A percentile compares a stretch with the other conserved stretches of the same genome.
These are phyloP conservation scores for Poecilobothrus nobilitatus DNA, from an alignment of 2,888 invertebrate genomes.

Conservation along the genomic window DNA sequence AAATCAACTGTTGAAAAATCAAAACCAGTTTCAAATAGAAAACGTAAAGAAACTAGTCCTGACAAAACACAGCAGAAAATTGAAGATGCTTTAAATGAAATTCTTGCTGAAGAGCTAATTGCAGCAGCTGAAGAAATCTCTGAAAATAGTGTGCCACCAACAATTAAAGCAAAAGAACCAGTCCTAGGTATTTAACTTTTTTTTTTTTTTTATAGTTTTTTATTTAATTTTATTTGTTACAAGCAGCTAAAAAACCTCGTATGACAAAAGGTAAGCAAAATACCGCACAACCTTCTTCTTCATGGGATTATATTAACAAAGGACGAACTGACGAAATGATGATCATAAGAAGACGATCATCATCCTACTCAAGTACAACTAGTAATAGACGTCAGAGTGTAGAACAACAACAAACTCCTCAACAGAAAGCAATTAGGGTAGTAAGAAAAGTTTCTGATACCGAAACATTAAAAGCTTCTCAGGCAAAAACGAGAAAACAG, in stretches of 20 bases:
- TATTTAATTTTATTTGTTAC: conserved; percentile 10
- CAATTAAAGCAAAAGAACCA: background rate
- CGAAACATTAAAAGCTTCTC: conserved; percentile 21
- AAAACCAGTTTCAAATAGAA: conserved; percentile 31
- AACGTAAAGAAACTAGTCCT: conserved; percentile 8
- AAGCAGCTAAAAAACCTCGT: conserved; percentile 11
- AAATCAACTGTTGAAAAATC: conserved; percentile 32
- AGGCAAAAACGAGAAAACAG: conserved; percentile 20
- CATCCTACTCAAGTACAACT: conserved; percentile 67
- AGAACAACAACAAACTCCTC: conserved; percentile 32
- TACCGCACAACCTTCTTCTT: conserved; percentile 29
- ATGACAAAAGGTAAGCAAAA: conserved; percentile 22
- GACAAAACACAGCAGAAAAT: conserved; percentile 15
- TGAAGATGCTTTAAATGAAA: conserved; percentile 14
- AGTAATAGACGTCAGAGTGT: conserved; percentile 55
- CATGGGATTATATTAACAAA: conserved; percentile 55
- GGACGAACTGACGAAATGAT: conserved; percentile 64
- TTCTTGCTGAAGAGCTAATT: background rate
- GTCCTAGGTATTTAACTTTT: background rate
- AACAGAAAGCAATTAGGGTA: conserved; percentile 24
- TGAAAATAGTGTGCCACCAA: background rate
- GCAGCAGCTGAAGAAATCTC: background rate
- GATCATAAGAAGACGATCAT: conserved; percentile 75
- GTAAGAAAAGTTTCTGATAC: conserved; percentile 15
- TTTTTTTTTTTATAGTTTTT: background rate